Conservation (phyloP, 2,888 invertebrate genomes). For the Polydrusus cervinus region DNA sequence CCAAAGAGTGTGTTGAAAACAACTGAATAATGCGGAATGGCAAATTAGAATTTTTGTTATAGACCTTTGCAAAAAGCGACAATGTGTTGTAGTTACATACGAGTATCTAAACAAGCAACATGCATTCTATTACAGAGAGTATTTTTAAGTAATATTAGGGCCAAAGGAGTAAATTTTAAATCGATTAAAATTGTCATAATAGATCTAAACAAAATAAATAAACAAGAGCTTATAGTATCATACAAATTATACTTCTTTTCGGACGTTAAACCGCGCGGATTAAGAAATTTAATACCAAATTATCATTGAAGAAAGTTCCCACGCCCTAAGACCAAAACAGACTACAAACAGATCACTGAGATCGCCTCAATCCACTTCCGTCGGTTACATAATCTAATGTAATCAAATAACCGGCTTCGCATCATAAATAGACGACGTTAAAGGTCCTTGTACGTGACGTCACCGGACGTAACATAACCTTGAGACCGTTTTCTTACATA, state of each 20-base stretch:
- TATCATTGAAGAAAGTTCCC: not conserved
- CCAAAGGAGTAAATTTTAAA: no score
- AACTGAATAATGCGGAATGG: constrained; percentile 40
- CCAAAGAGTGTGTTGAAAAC: constrained; percentile 41
- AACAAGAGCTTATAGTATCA: no score
- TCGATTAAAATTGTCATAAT: no score
- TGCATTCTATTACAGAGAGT: no score
- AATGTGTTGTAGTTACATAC: not conserved
- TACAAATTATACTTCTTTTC: no score
- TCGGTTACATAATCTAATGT: constrained; percentile 13
- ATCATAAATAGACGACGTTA: constrained; percentile 15
- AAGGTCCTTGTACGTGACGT: constrained; percentile 64
- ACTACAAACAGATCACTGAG: not conserved
- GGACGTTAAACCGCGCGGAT: no score
- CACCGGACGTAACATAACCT: constrained; percentile 69
- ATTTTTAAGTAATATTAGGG: no score
- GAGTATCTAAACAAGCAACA: no score
- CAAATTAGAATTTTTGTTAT: constrained; percentile 39
- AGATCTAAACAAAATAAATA: no score
- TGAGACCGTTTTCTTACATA: constrained; percentile 69
- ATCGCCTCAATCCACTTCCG: constrained; percentile 24
- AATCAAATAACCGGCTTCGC: constrained; percentile 34
- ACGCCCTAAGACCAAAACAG: not conserved
- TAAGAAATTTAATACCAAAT: no score
- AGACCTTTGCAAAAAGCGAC: constrained; percentile 24